phyloP scores from a whole-genome alignment of 2,113 vertebrate species.

The Nyctereutes procyonoides region DNA sequence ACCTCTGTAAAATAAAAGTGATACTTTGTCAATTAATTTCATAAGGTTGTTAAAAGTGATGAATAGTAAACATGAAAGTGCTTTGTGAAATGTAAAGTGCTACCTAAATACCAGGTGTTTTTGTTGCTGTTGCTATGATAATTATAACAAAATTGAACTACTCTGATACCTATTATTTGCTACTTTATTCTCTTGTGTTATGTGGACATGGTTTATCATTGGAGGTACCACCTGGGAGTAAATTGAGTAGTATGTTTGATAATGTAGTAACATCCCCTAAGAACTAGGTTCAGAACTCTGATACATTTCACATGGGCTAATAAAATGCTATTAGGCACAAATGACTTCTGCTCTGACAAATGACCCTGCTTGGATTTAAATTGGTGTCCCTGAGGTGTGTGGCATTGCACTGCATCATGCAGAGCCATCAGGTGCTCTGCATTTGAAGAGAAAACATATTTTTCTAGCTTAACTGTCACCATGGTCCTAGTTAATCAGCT shows the following conservation, averaged over 20 bases:
- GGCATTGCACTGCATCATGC: neutral
- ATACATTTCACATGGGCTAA: slow-evolving; percentile 3
- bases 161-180: neutral
- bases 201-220: neutral
- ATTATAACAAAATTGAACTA: neutral
- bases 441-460: slow-evolving; percentile 70
- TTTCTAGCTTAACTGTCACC: slow-evolving; percentile 61
- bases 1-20: neutral
- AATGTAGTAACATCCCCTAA: neutral
- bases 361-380: slow-evolving; percentile 67
- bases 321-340: slow-evolving; percentile 53
- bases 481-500: slow-evolving; percentile 66
- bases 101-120: neutral
- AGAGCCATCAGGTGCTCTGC: slow-evolving; percentile 51
- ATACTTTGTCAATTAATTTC: neutral
- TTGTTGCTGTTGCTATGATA: neutral
- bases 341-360: slow-evolving; percentile 65
- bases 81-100: neutral
- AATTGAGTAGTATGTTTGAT: neutral
- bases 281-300: slow-evolving; percentile 19
- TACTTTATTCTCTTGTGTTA: neutral
- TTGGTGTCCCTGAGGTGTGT: slow-evolving; percentile 48
- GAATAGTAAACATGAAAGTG: neutral
- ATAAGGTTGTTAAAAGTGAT: neutral
- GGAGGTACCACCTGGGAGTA: neutral